Evolutionary conservation across 2,113 vertebrate genomes (phyloP), one percentile per base, ranked within the genome.

Genomic region (Cathartes aura): DNA sequence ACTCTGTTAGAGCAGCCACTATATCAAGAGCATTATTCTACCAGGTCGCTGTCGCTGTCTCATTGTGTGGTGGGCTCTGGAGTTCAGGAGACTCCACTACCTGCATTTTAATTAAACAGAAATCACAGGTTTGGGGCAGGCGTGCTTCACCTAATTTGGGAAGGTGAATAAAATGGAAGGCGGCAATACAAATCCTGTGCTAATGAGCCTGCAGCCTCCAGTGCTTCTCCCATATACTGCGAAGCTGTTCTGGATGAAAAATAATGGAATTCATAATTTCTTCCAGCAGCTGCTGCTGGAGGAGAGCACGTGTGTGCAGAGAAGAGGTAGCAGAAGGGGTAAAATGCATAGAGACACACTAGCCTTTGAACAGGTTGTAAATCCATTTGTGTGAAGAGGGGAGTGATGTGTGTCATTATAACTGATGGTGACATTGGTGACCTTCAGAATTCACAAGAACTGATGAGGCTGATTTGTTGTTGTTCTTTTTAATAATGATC

Each of bases 371-470:
- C 48, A 93, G 96, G 86, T 70, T 91, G 66, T 94, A 93, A 96
- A 94, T 91, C 75, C 84, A 67, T 93, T 94, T 82, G 53, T 70
- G 42, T 53, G 84, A 93, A 90, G 90, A 79, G 52, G 50, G 85
- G 94, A 96, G 71, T 91, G 96, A 90, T 64, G 87, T 50, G 38
- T 87, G 84, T 82, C 94, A 20, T 92, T 92, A 43, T 87, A 90
- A 93, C 81, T 76, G 86, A 84, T 79, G 90, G 74, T 70, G 95
- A 91, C 86, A 80, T 17, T 30, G 90, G 85, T 82, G 80, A 91
- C 96, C 96, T 97, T 97, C 95, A 97, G 83, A 87, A 94, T 94
- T 91, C 92, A 90, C 36, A 50, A 83, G 93, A 94, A 88, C 79
- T 73, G 75, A 95, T 90, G 82, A 90, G 86, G 87, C 76, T 63